These are phyloP conservation scores for Pentamera pediparva DNA, from an alignment of 53 echinoderm and acorn worm genomes.

Conservation along the genomic window DNA sequence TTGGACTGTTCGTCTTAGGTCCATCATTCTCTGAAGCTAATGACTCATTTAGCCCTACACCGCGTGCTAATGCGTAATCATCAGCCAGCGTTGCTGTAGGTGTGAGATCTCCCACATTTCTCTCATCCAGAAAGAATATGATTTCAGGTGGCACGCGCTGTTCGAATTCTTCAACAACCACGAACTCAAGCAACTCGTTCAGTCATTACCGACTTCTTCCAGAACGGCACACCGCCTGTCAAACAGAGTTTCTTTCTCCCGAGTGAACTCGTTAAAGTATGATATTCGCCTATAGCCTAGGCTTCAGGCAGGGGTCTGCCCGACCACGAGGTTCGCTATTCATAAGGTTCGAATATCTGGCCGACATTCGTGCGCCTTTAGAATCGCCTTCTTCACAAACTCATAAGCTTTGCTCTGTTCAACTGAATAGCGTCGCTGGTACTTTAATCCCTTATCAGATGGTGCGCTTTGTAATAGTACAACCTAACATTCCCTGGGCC, in stretches of 20 bases:
- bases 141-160: slow-evolving; percentile 23
- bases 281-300: slow-evolving; percentile 27
- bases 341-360: no score
- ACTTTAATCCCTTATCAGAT: slow-evolving; percentile 47
- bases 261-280: slow-evolving; percentile 51
- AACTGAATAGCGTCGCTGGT: slow-evolving; percentile 36
- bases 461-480: slow-evolving; percentile 39
- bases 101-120: slow-evolving; percentile 3
- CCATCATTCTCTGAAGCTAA: no score
- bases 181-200: slow-evolving; percentile 36
- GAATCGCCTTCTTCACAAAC: slow-evolving; percentile 36
- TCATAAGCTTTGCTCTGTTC: slow-evolving; percentile 45
- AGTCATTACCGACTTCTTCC: slow-evolving; percentile 20
- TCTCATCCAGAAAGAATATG: slow-evolving; percentile 41
- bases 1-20: no score
- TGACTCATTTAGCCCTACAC: no score
- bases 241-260: slow-evolving; percentile 40
- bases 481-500: slow-evolving; percentile 44
- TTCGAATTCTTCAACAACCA: slow-evolving; percentile 52
- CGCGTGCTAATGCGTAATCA: slow-evolving; percentile 49
- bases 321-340: no score
- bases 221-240: slow-evolving; percentile 51
- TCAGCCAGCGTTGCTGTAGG: slow-evolving; percentile 42
- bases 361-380: slow-evolving; percentile 58
- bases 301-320: slow-evolving; percentile 67